Percentiles rank a stretch among this genome's conserved stretches.
Conservation (phyloP, 2,113 vertebrate species). For the Macaca fascicularis region DNA sequence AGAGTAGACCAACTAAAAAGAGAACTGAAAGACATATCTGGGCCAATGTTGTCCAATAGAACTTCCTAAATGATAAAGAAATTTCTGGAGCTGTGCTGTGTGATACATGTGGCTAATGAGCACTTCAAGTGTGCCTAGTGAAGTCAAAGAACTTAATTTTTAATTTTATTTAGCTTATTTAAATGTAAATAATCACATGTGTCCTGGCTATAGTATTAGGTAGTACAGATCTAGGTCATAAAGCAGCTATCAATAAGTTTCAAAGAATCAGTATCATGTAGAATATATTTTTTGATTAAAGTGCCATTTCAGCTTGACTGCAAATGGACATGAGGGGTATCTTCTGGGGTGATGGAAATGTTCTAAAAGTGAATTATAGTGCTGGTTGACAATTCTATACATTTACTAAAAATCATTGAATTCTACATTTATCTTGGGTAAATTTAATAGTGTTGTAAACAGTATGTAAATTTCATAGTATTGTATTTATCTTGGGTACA, state of each 20-base stretch:
- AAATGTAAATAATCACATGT: not conserved
- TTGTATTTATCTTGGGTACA: not conserved
- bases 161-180: not conserved
- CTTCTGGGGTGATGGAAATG: not conserved
- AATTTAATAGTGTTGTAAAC: not conserved
- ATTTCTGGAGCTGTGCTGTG: not conserved
- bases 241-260: not conserved
- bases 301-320: not conserved
- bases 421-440: not conserved
- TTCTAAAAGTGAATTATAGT: not conserved
- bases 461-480: not conserved
- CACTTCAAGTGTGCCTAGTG: not conserved
- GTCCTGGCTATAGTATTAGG: not conserved
- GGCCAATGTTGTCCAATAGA: not conserved
- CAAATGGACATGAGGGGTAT: not conserved
- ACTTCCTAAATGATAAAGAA: not conserved
- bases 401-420: conserved; percentile 22
- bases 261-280: not conserved
- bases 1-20: not conserved
- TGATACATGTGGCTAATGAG: not conserved
- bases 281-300: not conserved
- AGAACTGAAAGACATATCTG: not conserved
- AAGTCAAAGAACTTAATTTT: not conserved
- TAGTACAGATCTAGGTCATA: not conserved
- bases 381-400: not conserved